A percentile compares a stretch with the other conserved stretches of the same genome.
Conservation (phyloP, 2,113 vertebrate genomes). For the Dipodomys spectabilis region DNA sequence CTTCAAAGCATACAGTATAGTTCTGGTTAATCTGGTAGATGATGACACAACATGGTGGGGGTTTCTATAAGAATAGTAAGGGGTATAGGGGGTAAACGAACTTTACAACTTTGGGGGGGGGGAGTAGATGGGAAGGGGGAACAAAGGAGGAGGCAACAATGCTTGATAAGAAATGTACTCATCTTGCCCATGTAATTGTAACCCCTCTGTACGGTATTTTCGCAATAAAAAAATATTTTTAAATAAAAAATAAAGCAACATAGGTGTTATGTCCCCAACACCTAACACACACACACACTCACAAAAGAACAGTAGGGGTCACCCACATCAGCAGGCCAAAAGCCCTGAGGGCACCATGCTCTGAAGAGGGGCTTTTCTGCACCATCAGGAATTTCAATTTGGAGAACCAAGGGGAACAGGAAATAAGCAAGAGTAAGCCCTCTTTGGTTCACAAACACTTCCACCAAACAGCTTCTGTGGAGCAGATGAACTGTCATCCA, state of each 20-base stretch:
- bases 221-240: too few species aligned
- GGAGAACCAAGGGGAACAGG: conserved; percentile 89
- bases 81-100: too few species aligned
- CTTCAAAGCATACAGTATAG: not conserved
- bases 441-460: conserved; percentile 86
- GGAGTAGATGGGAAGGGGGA: too few species aligned
- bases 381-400: conserved; percentile 89
- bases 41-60: not conserved
- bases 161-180: too few species aligned
- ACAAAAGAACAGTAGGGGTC: not conserved
- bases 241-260: too few species aligned
- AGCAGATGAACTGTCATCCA: conserved; percentile 39
- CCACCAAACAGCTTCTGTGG: not conserved
- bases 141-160: too few species aligned
- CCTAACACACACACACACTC: too few species aligned
- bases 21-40: not conserved
- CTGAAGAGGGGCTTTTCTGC: conserved; percentile 85
- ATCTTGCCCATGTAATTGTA: too few species aligned
- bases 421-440: conserved; percentile 89
- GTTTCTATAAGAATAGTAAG: too few species aligned
- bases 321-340: fast-evolving
- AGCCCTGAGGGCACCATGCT: not conserved
- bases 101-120: too few species aligned
- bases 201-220: too few species aligned
- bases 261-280: too few species aligned